A percentile compares a stretch with the other conserved stretches of the same genome.
Evolutionary conservation across 2,888 invertebrate genomes (phyloP).

Genomic region (Nebria salina): DNA sequence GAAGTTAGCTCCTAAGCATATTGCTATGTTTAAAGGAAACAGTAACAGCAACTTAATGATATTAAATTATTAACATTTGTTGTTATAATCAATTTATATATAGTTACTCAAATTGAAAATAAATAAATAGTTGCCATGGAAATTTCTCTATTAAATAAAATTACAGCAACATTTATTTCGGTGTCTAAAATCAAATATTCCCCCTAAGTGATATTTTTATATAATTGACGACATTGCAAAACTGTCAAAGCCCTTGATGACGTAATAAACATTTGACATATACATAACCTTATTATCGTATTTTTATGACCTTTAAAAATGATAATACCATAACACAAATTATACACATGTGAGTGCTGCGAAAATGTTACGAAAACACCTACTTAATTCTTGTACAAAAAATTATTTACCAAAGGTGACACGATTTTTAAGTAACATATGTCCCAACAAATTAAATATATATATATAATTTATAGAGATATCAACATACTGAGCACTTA

Average conservation of each 20-base stretch:
- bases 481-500: conserved; percentile 55
- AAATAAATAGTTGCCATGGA: no score
- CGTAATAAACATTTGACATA: background rate
- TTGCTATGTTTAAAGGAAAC: no score
- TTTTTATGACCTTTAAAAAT: conserved; percentile 10
- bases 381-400: background rate
- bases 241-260: no score
- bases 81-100: no score
- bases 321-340: background rate
- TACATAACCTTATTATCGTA: conserved; percentile 9
- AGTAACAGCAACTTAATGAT: no score
- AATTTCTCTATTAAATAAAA: no score
- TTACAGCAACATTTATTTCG: no score
- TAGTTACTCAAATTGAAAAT: no score
- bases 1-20: background rate
- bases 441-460: background rate
- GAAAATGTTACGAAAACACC: conserved; percentile 2
- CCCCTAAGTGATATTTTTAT: no score
- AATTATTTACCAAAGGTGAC: background rate
- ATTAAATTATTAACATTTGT: no score
- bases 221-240: no score
- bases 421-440: background rate
- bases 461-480: conserved; percentile 23
- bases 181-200: no score
- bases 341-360: background rate